A percentile compares a stretch with the other conserved stretches of the same genome.
Conservation (phyloP, 2,888 invertebrate genomes). For the Sinentomon sp. region DNA sequence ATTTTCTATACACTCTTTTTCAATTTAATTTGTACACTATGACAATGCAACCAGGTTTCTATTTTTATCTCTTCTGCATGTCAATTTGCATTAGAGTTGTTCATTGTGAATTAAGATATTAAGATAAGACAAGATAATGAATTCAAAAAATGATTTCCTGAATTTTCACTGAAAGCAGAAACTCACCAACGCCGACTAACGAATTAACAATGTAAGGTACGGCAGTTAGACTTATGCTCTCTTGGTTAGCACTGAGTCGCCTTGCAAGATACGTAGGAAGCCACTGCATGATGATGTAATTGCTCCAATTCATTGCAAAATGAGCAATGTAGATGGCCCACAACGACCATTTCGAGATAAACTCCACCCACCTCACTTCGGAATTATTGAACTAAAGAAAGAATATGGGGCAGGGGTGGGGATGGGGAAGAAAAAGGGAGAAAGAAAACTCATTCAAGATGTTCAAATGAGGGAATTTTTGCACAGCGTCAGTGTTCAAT, state of each 20-base stretch:
- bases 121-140: too few relatives aligned
- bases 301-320: slow-evolving; percentile 53
- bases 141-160: too few relatives aligned
- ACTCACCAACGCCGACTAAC: slow-evolving; percentile 34
- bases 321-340: slow-evolving; percentile 47
- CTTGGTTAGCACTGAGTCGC: slow-evolving; percentile 33
- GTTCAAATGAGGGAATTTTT: slow-evolving; percentile 1
- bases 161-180: too few relatives aligned
- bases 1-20: too few relatives aligned
- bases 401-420: background rate
- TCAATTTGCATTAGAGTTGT: too few relatives aligned
- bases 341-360: slow-evolving; percentile 35
- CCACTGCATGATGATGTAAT: slow-evolving; percentile 54
- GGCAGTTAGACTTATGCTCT: slow-evolving; percentile 39
- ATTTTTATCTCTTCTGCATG: too few relatives aligned
- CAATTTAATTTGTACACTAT: too few relatives aligned
- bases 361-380: slow-evolving; percentile 33
- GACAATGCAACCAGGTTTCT: too few relatives aligned
- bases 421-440: too few relatives aligned
- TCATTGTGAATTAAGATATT: too few relatives aligned
- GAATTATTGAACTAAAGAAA: slow-evolving; percentile 25
- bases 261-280: slow-evolving; percentile 38
- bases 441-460: background rate
- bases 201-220: slow-evolving; percentile 45
- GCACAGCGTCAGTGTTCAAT: too few relatives aligned